A percentile compares a stretch with the other conserved stretches of the same genome.
These are phyloP conservation scores for Diadema setosum DNA, from an alignment of 35 echinoderm and acorn worm genomes.

Conservation along the genomic window DNA sequence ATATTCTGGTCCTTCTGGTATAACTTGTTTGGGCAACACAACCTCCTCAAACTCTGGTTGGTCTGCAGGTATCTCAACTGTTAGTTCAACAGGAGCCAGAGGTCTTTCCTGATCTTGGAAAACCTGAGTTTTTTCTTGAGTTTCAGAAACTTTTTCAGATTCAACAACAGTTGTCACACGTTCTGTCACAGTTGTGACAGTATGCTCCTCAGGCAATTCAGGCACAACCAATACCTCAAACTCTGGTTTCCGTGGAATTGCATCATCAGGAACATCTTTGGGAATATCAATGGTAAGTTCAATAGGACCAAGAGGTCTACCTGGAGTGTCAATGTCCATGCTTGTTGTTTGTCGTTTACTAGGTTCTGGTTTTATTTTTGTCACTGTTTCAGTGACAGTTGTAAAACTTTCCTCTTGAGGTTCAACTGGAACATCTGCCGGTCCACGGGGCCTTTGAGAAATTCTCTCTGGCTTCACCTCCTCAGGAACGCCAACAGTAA, in stretches of 20 bases:
- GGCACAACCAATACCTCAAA: neutral
- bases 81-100: slow-evolving; percentile 19
- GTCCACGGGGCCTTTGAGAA: neutral
- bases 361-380: slow-evolving; percentile 1
- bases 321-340: neutral
- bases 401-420: neutral
- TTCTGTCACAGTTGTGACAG: slow-evolving; percentile 20
- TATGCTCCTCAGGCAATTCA: slow-evolving; percentile 14
- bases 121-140: slow-evolving; percentile 31
- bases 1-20: neutral
- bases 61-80: slow-evolving; percentile 10
- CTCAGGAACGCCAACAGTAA: neutral
- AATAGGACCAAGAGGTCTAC: neutral
- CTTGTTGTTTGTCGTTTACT: no score
- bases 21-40: slow-evolving; percentile 14
- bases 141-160: neutral
- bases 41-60: slow-evolving; percentile 43
- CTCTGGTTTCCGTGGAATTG: slow-evolving; percentile 22
- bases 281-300: neutral
- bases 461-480: neutral
- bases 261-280: neutral
- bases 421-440: neutral
- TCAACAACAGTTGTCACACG: slow-evolving; percentile 43
- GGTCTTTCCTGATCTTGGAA: slow-evolving; percentile 20
- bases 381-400: no score